These are phyloP conservation scores for Rachycentron canadum DNA, from an alignment of 2,797 vertebrate genomes.

Conservation along the genomic window DNA sequence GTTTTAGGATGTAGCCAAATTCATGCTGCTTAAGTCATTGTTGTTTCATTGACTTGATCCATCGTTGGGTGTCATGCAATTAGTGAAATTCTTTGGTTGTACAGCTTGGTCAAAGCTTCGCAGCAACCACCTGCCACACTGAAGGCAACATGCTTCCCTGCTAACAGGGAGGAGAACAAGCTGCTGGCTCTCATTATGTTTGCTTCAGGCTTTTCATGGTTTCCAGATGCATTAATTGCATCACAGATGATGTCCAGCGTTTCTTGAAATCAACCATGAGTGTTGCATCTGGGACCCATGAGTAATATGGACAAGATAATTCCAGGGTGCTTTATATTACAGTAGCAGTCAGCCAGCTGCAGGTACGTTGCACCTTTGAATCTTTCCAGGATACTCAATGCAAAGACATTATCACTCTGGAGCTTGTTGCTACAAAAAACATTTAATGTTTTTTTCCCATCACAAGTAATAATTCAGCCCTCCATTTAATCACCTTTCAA, in stretches of 20 bases:
- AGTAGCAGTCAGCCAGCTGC: conserved; percentile 86
- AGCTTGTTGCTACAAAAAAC: conserved; percentile 1
- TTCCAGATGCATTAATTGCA: conserved; percentile 20
- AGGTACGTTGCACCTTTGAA: conserved; percentile 66
- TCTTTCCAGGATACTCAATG: conserved; percentile 51
- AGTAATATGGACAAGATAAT: conserved; percentile 48
- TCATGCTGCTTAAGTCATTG: conserved; percentile 40
- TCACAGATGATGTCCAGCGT: conserved; percentile 15
- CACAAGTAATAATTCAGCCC: conserved; percentile 9
- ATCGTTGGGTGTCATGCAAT: conserved; percentile 19
- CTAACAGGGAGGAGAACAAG: conserved; percentile 10
- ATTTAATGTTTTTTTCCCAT: conserved; percentile 16
- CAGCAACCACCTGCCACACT: conserved; percentile 19
- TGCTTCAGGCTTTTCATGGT: conserved; percentile 27
- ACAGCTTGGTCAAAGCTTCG: conserved; percentile 31
- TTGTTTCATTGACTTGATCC: conserved; percentile 13
- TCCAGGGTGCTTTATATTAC: conserved; percentile 57
- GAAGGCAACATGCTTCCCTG: conserved; percentile 34
- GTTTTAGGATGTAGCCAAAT: conserved; percentile 54
- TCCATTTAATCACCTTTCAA: conserved; percentile 2
- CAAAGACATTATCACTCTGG: conserved; percentile 27
- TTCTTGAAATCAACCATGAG: conserved; percentile 17
- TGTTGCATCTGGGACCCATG: conserved; percentile 10
- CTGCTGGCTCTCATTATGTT: conserved; percentile 9
- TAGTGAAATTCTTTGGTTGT: conserved; percentile 20